Evolutionary conservation across 2,888 invertebrate species (phyloP), one percentile per base, ranked within the genome.

Genomic region (Hipparchia semele): DNA sequence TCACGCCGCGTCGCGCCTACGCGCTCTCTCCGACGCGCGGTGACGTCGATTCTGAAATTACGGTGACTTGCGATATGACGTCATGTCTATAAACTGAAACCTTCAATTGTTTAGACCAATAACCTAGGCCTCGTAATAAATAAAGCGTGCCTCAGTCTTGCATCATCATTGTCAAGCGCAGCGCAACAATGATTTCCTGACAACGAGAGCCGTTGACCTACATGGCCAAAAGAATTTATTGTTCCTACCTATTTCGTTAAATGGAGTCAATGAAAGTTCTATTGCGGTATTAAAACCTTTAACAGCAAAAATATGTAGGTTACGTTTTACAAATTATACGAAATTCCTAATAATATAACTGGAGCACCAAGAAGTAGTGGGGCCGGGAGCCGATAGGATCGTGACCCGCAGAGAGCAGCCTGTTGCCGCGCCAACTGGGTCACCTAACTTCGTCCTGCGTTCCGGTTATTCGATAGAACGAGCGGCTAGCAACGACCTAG

Each of bases 1-100:
- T 93, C 92, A 92, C 76, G 79, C 79, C 81, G 83, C 88, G 87
- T 87, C 86, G 86, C 87, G 86, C 91, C 91, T 89, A 91, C 91
- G 87, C 88, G 79, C 81, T 82, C 80, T 79, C 86, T 83, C 88
- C 87, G 82, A 88, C 88, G 87, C 85, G 77, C 75, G 73, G 81
- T 92, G 89, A 91, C 91, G 90, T 90, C 85, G 86, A 78, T 81
- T 79, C 78, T 80, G 83, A 82, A 87, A 85, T 84, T 84, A 80
- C 84, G 82, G 81, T 84, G 81, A 77, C 78, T 82, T 78, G 77
- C 78, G 74, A 71, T 76, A 80, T 90, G 88, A 91, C 89, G 89
- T 90, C 88, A 90, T 75, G 69, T 77, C 80, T 79, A 84, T 84
- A 79, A 83, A 85, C 84, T 81, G 79, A 80, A 81, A 78, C 80